phyloP scores from a whole-genome alignment of 2,888 invertebrate species.

The Meghimatium bilineatum region DNA sequence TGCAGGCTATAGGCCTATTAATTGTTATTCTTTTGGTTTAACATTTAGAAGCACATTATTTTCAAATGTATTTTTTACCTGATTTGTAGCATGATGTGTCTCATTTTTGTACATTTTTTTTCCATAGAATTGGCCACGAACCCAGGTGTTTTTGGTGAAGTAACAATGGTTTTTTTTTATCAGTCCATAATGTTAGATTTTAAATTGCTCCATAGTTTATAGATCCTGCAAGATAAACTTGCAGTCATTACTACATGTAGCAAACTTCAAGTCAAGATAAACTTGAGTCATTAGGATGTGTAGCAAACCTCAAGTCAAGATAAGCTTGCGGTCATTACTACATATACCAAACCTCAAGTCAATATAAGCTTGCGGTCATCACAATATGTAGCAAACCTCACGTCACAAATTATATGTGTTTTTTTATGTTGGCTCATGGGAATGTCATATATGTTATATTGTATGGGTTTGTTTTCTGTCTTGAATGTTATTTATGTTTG shows the following conservation, averaged over 20 bases:
- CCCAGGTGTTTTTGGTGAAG: constrained; percentile 23
- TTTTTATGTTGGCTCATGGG: constrained; percentile 33
- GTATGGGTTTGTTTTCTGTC: constrained; percentile 24
- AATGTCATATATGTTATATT: constrained; percentile 16
- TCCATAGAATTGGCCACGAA: background rate
- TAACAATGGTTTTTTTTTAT: background rate
- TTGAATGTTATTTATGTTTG: constrained; percentile 5
- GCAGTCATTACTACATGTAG: too few relatives aligned
- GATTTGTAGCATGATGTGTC: background rate
- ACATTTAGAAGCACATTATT: background rate
- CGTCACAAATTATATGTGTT: background rate
- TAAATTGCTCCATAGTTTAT: background rate
- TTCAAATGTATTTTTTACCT: background rate
- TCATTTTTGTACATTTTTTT: constrained; percentile 19
- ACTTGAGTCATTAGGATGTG: too few relatives aligned
- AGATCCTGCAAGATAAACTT: background rate
- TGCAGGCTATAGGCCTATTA: background rate
- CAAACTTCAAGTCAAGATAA: too few relatives aligned
- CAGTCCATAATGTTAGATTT: background rate
- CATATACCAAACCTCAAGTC: too few relatives aligned
- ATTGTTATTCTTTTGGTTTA: background rate
- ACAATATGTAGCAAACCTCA: background rate
- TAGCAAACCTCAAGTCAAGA: too few relatives aligned
- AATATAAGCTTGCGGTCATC: too few relatives aligned
- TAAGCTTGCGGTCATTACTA: too few relatives aligned